Conservation (phyloP, 2,113 vertebrate species). For the Puma concolor region DNA sequence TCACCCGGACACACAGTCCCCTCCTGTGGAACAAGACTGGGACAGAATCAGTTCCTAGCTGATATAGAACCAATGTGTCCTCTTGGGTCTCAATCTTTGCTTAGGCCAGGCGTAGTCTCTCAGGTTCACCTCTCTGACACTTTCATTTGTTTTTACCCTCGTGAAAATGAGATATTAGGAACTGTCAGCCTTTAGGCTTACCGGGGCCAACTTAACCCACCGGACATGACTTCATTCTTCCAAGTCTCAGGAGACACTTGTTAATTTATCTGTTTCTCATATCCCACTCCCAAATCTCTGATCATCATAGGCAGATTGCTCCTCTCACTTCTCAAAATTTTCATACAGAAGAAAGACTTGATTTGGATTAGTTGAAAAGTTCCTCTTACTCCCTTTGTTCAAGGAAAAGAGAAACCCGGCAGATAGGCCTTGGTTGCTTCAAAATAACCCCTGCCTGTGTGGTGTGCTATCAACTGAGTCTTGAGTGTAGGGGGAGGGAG, state of each 20-base stretch:
- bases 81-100: not conserved
- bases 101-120: not conserved
- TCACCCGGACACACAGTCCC: not conserved
- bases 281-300: not conserved
- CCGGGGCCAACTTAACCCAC: not conserved
- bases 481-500: not conserved
- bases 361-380: not conserved
- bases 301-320: not conserved
- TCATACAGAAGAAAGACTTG: not conserved
- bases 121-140: not conserved
- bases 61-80: not conserved
- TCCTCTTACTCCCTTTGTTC: not conserved
- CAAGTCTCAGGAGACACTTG: not conserved
- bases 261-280: not conserved
- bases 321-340: not conserved
- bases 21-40: not conserved
- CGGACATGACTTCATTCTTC: not conserved
- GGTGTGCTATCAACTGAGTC: not conserved
- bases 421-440: not conserved
- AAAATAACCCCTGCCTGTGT: not conserved
- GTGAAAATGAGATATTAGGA: not conserved
- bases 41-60: not conserved
- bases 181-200: not conserved
- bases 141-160: not conserved
- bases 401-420: not conserved